A percentile compares a stretch with the other conserved stretches of the same genome.
These are phyloP conservation scores for Steinernema hermaphroditum DNA, from an alignment of 2,888 invertebrate genomes.

Conservation along the genomic window DNA sequence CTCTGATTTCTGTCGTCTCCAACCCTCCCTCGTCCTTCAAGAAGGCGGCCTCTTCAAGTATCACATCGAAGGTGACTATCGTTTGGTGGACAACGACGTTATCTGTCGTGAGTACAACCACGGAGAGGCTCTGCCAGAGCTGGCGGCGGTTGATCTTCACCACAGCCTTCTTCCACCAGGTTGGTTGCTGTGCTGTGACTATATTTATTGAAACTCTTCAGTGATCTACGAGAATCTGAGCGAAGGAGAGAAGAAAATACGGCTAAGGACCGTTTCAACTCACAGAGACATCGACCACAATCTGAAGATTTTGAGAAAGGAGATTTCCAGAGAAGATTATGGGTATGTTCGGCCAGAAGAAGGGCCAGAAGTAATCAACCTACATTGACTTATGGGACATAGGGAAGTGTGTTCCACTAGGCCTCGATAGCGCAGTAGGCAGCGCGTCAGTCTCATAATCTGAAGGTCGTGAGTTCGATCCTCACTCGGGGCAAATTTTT, in stretches of 20 bases:
- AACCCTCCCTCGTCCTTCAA: background rate
- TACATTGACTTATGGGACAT: no score
- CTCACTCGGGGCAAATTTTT: conserved; percentile 72
- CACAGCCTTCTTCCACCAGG: background rate
- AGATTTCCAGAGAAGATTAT: background rate
- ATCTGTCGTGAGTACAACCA: background rate
- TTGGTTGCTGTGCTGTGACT: background rate
- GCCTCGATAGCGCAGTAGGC: conserved; percentile 74
- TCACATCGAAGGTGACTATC: background rate
- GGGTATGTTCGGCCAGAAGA: background rate
- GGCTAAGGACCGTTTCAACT: background rate
- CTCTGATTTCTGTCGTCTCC: background rate
- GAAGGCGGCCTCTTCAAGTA: background rate
- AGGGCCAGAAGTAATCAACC: background rate
- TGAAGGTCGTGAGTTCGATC: conserved; percentile 93
- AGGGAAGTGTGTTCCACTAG: no score
- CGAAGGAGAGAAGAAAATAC: background rate
- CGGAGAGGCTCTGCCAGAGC: background rate
- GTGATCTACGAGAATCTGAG: background rate
- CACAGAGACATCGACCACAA: background rate
- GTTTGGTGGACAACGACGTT: background rate
- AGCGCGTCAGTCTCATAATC: conserved; percentile 88
- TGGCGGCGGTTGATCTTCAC: background rate
- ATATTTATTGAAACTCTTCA: background rate
- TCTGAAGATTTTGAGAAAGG: background rate